Evolutionary conservation across 64 coral and sea anemone species (phyloP).

Genomic region (Stichodactyla helianthus): DNA sequence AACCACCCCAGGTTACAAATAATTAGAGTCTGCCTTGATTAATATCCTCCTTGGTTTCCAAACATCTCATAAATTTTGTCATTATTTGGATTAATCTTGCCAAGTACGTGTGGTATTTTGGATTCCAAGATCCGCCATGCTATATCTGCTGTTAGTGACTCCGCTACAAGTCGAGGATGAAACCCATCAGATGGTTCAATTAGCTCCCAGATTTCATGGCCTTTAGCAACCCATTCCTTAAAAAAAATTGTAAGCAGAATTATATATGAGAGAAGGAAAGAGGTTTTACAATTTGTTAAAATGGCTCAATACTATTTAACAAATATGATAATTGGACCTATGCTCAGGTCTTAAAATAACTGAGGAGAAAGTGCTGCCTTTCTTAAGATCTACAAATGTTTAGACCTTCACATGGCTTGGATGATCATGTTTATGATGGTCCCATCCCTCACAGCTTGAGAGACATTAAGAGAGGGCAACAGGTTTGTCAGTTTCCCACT

Average conservation of each 20-base stretch:
- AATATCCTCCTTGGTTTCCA: constrained; percentile 94
- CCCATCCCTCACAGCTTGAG: too few relatives aligned
- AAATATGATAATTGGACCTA: too few relatives aligned
- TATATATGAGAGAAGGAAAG: too few relatives aligned
- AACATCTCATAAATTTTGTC: constrained; percentile 64
- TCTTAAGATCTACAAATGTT: too few relatives aligned
- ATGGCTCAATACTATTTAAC: too few relatives aligned
- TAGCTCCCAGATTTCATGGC: constrained; percentile 59
- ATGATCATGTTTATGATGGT: too few relatives aligned
- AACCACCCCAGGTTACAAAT: too few relatives aligned
- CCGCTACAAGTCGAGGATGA: constrained; percentile 68
- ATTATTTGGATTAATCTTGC: constrained; percentile 82
- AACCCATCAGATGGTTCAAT: constrained; percentile 95
- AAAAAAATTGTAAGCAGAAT: background rate
- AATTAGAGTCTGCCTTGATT: background rate
- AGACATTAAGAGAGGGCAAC: too few relatives aligned
- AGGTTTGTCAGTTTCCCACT: too few relatives aligned
- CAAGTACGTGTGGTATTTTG: constrained; percentile 70
- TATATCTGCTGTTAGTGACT: constrained; percentile 52
- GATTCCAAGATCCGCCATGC: constrained; percentile 59
- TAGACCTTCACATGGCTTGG: too few relatives aligned
- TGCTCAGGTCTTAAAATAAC: too few relatives aligned
- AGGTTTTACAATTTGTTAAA: background rate
- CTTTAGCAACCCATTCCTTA: constrained; percentile 66
- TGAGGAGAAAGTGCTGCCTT: too few relatives aligned